Base-by-base conservation (phyloP, 30 jellyfish, hydroid and myxozoan species). In the Aurelia sp. region DNA sequence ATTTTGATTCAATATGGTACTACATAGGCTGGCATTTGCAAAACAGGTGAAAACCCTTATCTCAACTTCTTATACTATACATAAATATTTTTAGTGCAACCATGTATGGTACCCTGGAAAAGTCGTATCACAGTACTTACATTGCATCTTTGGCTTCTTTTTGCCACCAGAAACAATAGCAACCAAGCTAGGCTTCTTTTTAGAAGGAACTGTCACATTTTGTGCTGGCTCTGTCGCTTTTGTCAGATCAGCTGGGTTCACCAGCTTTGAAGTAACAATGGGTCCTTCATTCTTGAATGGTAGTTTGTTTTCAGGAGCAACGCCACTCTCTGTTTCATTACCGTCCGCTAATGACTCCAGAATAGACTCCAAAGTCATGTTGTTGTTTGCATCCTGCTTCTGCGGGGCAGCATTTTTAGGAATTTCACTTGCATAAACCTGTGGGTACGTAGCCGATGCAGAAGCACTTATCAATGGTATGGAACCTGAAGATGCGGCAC, bases 221-320 rank as follows among this genome's bases (percentile, higher is more conserved):
- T 9, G 27, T 12, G 55, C 21, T 15, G 81, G 50, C 8, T 38
- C 47, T 74, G 20, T 12, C 31, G 17, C 21, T 15, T 52, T 30
- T 13, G 76, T 13, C 10, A 53, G 27, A 55, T 74, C 93, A 35
- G 92, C 92, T 35, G 93, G 93, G 69, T 84, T 84, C 60, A 84
- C 88, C 1, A 84, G 35, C 76, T 58, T 62, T 27, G 93, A 84
- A 12, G 78, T 41, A 16, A 67, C 75, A 18, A 84, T 47, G 12
- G 93, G 93, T 33, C 57, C 93, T 19, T 84, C 93, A 65, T 84
- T 84, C 66, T 65, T 72, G 55, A 84, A 84, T 2, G 93, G 93
- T 17, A 84, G 69, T 30, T 72, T 84, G 68, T 73, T 73, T 20
- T 84, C 82, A 11, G 80, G 62, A 3, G 19, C 67, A 3, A 18